Base-by-base conservation (phyloP, 2,113 vertebrate species). In the Oryzias curvinotus region DNA sequence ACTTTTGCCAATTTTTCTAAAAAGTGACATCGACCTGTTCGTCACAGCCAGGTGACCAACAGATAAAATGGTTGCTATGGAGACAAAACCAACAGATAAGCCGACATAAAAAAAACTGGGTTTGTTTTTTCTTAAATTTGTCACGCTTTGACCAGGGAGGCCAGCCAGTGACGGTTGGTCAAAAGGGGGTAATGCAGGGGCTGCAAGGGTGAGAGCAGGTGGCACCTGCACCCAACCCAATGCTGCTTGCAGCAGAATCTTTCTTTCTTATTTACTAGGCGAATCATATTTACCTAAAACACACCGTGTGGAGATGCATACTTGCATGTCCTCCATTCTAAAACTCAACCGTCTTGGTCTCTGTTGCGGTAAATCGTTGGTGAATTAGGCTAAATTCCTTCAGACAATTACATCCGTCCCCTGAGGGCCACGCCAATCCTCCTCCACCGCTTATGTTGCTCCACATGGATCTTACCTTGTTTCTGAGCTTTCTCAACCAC, bases 311-410 rank as follows among this genome's bases (percentile, higher is more conserved):
- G 81, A 52, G 44, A 62, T 55, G 57, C 73, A 65, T 80, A 18
- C 25, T 55, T 81, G 60, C 57, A 68, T 68, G 72, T 59, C 60
- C 16, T 65, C 50, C 67, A 52, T 68, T 77, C 67, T 47, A 65
- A 26, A 62, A 57, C 43, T 7, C 74, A 82, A 78, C 76, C 45
- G 73, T 71, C 77, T 76, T 68, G 46, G 56, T 60, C 73, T 73
- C 51, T 54, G 75, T 73, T 0, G 14, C 52, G 53, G 46, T 80
- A 78, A 84, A 73, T 71, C 60, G 61, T 63, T 46, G 50, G 61
- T 28, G 63, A 42, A 85, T 83, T 79, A 72, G 52, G 48, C 48
- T 60, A 42, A 73, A 84, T 80, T 80, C 52, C 58, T 56, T 21
- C 45, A 26, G 66, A 41, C 48, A 58, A 30, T 80, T 54, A 72